Evolutionary conservation across 1,140 invertebrate species (phyloP), one percentile per base, ranked within the genome.

Genomic region (Drosophila burlai): DNA sequence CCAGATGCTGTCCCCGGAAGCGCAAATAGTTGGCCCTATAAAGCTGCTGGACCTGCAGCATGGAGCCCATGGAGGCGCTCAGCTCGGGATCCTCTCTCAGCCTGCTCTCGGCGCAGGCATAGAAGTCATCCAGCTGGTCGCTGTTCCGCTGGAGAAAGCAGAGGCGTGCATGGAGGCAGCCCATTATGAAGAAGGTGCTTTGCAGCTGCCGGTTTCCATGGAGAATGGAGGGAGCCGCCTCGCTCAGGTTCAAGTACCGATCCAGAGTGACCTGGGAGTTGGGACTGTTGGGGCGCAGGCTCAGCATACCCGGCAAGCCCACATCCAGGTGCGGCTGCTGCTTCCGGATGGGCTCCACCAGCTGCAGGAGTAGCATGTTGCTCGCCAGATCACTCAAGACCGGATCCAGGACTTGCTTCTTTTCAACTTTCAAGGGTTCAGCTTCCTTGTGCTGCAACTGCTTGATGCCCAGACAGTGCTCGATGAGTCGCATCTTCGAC

Each of bases 131-230:
- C n/a, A 92, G 42, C 57, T 90, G 76, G 0, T 80, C 80, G 29
- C 73, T 57, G 3, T 90, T 61, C 9, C 85, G 54, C 47, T 77
- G 80, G 0, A 92, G 67, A 11, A 81, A 92, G 36, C 75, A 50
- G 9, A 92, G 59, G 4, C 91, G 82, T 2, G 91, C 91, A 81
- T 84, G 79, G 0, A 92, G 67, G 16, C 74, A 82, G 8, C 91
- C 91, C 10, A 91, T 43, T 9, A 74, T 46, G 18, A 91, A 91
- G 13, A 63, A 82, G 9, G 75, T 42, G 62, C 78, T 80, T 49
- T 84, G 71, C 55, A 92, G 50, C 55, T 86, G 75, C 2, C 61
- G 40, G 26, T 54, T 69, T 1, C 74, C 13, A 0, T 52, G 52
- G 0, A 87, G 4, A 4, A 34, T 4, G 0, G 61, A 15, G 21